A percentile compares a stretch with the other conserved stretches of the same genome.
Evolutionary conservation across 1,140 invertebrate species (phyloP).

Genomic region (Bombus consobrinus): DNA sequence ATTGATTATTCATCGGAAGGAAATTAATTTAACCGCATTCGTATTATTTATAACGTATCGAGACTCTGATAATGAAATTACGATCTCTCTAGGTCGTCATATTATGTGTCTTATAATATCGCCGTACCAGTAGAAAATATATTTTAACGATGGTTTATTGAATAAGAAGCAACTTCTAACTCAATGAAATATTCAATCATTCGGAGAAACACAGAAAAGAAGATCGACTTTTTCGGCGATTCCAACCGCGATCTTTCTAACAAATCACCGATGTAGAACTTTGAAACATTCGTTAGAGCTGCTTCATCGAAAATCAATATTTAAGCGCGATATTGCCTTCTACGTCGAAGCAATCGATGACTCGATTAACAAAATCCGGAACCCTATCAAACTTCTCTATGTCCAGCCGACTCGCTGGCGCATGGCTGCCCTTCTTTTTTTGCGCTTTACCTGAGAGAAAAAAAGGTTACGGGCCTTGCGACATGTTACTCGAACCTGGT

Average conservation of each 20-base stretch:
- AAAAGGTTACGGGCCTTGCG: not conserved
- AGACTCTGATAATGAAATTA: not conserved
- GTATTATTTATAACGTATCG: not conserved
- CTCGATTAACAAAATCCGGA: conserved; percentile 11
- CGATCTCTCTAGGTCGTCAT: not conserved
- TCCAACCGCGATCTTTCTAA: not conserved
- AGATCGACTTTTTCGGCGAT: not conserved
- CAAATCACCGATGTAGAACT: not conserved
- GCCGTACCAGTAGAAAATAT: fast-evolving
- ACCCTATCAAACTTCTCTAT: conserved; percentile 17
- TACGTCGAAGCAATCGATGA: conserved; percentile 11
- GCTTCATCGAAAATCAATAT: conserved; percentile 26
- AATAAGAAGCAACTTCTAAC: not conserved
- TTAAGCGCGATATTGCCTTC: not conserved
- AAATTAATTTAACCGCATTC: not conserved
- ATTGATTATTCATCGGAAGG: not conserved
- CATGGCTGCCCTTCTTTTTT: no score
- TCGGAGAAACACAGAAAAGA: not conserved
- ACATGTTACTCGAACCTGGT: not conserved
- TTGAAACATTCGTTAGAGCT: not conserved
- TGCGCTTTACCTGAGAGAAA: not conserved
- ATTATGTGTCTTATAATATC: not conserved
- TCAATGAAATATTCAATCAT: not conserved
- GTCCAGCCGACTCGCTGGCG: not conserved
- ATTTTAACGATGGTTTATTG: not conserved